Base-by-base conservation (phyloP, 1,140 invertebrate species). In the Aporrectodea caliginosa region DNA sequence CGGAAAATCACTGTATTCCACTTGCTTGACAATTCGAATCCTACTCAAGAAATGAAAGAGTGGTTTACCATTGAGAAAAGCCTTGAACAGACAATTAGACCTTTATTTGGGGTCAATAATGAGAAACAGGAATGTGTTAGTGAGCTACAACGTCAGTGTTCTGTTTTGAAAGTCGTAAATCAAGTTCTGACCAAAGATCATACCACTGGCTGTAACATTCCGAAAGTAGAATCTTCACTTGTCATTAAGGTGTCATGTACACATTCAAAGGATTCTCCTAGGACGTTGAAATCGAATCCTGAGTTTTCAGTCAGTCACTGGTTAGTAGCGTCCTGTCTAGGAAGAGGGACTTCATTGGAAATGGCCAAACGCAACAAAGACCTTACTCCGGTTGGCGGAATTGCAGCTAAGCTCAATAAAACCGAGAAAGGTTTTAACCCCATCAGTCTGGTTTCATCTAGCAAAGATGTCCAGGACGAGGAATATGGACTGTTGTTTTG, bases 1-100 rank as follows among this genome's bases (percentile, higher is more conserved):
- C 76, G 74, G 35, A 79, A 79, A 74, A 79, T 87, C 32, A 77
- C 83, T 79, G 78, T 87, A 35, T 84, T 83, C 82, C 82, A 85
- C 78, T 69, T 86, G 0, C 35, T 76, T 31, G 73, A 77, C 32
- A 31, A 74, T 16, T 12, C 58, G n/a, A n/a, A n/a, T 16, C 70
- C 72, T 16, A 69, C 33, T 73, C 14, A 32, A 32, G 22, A 72
- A 0, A 43, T 79, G 34, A 33, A 30, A 69, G 34, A 73, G 22
- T 14, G 32, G 27, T 73, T 79, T 33, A 68, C 27, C 35, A 16
- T 68, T 73, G 32, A 58, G 43, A 58, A 58, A 58, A 58, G 43
- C 43, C 43, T 58, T 6, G 43, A 12, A 22, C 43, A 58, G 43
- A 58, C 43, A 12, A 6, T 58, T 6, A 58, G 43, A 22, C 22